Evolutionary conservation across 2,797 vertebrate species (phyloP).

Genomic region (Acipenser transmontanus): DNA sequence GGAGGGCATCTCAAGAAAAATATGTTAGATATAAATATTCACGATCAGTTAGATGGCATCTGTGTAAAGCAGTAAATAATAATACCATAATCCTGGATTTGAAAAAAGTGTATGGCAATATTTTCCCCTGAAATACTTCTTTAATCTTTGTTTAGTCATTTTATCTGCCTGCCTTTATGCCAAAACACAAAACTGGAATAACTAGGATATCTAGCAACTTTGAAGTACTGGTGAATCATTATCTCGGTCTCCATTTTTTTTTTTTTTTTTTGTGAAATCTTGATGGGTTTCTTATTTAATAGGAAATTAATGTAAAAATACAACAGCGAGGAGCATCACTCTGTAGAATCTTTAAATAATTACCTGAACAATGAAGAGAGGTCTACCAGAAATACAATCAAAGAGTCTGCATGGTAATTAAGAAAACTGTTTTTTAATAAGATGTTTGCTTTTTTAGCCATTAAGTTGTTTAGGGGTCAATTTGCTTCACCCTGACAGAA

Average conservation of each 20-base stretch:
- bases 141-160: too few relatives aligned
- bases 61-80: too few relatives aligned
- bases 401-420: slow-evolving; percentile 2
- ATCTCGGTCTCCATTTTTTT: not conserved
- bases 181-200: not conserved
- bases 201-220: not conserved
- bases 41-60: too few relatives aligned
- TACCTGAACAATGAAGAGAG: not conserved
- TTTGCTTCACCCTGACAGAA: too few relatives aligned
- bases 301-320: not conserved
- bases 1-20: too few relatives aligned
- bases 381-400: slow-evolving; percentile 7
- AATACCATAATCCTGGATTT: too few relatives aligned
- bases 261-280: not conserved
- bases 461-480: too few relatives aligned
- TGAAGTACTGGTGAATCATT: not conserved
- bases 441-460: too few relatives aligned
- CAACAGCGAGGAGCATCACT: not conserved
- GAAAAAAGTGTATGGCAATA: too few relatives aligned
- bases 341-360: not conserved
- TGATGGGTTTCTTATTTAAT: slow-evolving; percentile 1
- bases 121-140: too few relatives aligned
- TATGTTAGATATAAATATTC: too few relatives aligned
- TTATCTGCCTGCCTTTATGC: not conserved
- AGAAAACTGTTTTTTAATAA: not conserved